Percentiles rank a stretch among this genome's conserved stretches.
phyloP scores from a whole-genome alignment of 1,140 invertebrate species.

The Aphidius ervi region DNA sequence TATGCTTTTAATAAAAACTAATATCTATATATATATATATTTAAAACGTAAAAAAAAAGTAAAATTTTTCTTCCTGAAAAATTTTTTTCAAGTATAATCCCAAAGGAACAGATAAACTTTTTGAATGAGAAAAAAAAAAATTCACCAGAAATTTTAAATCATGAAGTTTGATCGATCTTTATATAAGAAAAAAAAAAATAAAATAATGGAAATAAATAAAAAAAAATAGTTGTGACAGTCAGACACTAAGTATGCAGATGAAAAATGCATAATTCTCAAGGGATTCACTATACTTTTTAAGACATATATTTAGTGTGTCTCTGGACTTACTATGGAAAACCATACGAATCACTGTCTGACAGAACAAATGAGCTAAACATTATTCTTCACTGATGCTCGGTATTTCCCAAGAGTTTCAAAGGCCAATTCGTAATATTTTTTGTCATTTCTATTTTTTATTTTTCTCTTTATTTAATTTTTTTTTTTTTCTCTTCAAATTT shows the following conservation, averaged over 20 bases:
- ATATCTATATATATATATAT: no score
- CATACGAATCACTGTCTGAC: constrained; percentile 37
- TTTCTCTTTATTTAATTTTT: constrained; percentile 4
- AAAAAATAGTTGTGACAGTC: not conserved
- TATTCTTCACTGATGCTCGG: constrained; percentile 25
- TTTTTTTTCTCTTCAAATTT: constrained; percentile 1
- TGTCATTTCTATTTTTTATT: constrained; percentile 21
- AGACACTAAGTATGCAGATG: constrained; percentile 32
- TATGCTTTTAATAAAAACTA: no score
- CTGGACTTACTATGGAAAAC: not conserved
- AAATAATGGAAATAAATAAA: not conserved
- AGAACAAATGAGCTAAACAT: constrained; percentile 35
- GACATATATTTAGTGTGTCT: constrained; percentile 16
- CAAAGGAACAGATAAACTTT: not conserved
- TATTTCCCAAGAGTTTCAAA: constrained; percentile 20
- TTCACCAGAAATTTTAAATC: not conserved
- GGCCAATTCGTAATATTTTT: not conserved
- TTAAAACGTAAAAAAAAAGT: no score
- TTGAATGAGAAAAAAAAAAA: not conserved
- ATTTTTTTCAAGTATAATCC: no score
- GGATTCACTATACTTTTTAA: constrained; percentile 17
- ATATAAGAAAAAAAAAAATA: not conserved
- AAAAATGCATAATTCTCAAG: constrained; percentile 32
- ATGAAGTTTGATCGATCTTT: not conserved
- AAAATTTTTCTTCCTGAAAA: no score